Evolutionary conservation across 2,113 vertebrate species (phyloP).

Genomic region (Bos javanicus): DNA sequence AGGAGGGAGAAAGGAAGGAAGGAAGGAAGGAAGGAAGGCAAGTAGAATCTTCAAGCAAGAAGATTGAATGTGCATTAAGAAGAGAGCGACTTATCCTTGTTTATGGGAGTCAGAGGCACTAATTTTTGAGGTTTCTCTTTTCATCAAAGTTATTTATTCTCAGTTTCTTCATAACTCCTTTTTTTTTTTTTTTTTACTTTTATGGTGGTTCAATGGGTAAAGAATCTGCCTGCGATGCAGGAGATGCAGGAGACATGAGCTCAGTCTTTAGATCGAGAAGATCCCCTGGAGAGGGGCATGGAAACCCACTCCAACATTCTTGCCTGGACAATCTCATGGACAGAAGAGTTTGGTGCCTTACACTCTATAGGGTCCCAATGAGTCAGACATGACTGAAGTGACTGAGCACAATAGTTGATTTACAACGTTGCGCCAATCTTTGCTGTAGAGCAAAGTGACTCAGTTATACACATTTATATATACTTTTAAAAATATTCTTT

Average conservation of each 20-base stretch:
- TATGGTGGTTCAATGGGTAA: background rate
- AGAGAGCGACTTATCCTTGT: background rate
- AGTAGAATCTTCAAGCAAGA: no score
- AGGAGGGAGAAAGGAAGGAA: no score
- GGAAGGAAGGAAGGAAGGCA: no score
- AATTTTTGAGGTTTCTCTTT: background rate
- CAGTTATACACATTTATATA: background rate
- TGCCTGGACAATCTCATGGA: background rate
- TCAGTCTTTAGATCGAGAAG: background rate
- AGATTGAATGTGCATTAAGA: background rate
- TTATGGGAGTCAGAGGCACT: background rate
- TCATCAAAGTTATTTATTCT: background rate
- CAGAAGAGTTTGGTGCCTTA: background rate
- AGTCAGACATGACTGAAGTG: background rate
- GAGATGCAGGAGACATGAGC: background rate
- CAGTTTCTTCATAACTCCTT: background rate
- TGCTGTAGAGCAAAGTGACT: background rate
- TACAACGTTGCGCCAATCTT: background rate
- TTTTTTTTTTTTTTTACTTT: background rate
- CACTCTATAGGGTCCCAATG: background rate
- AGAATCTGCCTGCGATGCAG: background rate
- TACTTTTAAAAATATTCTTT: background rate
- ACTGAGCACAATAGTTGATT: background rate
- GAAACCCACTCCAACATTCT: background rate
- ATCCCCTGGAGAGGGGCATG: background rate